These are phyloP conservation scores for Drosophila sechellia DNA, from an alignment of 1,140 invertebrate genomes.

Conservation along the genomic window DNA sequence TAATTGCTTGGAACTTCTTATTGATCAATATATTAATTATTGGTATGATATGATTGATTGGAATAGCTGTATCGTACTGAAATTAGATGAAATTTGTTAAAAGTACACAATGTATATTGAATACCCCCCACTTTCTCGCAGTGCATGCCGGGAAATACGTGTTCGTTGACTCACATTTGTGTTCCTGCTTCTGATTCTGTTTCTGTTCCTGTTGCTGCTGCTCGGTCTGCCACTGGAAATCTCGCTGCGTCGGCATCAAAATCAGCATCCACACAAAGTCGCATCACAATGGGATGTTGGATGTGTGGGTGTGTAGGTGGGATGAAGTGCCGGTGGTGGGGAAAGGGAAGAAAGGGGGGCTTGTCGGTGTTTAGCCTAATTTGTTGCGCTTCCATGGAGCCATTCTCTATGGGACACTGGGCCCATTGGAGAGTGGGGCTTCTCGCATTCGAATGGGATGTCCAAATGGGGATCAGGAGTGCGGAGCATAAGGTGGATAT, in stretches of 20 bases:
- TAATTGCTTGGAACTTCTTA: too few relatives aligned
- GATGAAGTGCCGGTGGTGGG: neutral
- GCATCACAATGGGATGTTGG: neutral
- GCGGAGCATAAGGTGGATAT: neutral
- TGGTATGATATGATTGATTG: too few relatives aligned
- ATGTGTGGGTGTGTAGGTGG: too few relatives aligned
- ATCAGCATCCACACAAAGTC: conserved; percentile 11
- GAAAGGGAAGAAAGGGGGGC: neutral
- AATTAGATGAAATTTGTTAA: too few relatives aligned
- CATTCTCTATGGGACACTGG: conserved; percentile 2
- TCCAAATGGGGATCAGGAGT: neutral
- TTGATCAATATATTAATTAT: too few relatives aligned
- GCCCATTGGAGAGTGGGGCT: neutral
- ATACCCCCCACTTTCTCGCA: conserved; percentile 9
- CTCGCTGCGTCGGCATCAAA: conserved; percentile 4
- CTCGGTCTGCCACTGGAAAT: conserved; percentile 16
- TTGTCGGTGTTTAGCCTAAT: conserved; percentile 67
- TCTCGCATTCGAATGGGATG: neutral
- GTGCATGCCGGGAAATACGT: conserved; percentile 16
- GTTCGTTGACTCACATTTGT: conserved; percentile 36
- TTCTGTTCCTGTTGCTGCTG: conserved; percentile 6
- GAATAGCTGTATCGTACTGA: too few relatives aligned
- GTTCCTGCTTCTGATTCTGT: conserved; percentile 28
- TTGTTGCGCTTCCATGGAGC: conserved; percentile 48
- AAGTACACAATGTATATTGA: neutral